Percentiles rank a stretch among this genome's conserved stretches.
phyloP scores from a whole-genome alignment of 2,797 vertebrate species.

The Busarellus nigricollis region DNA sequence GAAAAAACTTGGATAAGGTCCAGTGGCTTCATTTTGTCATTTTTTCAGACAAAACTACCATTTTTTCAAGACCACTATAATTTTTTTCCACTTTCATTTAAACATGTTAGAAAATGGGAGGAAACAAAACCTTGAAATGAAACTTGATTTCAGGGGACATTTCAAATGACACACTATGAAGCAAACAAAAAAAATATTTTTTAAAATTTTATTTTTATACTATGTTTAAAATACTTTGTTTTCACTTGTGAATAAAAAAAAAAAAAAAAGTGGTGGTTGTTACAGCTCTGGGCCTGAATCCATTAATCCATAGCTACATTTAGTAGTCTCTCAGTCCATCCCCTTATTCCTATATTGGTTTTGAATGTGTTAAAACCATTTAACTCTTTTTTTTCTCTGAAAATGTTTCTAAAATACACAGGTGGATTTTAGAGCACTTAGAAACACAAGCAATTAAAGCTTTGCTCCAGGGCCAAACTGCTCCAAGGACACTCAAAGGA shows the following conservation, averaged over 20 bases:
- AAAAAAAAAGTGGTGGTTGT: not conserved
- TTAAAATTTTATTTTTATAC: not conserved
- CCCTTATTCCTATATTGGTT: not conserved
- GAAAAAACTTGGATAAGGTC: accelerated
- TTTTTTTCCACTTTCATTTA: not conserved
- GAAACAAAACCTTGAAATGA: not conserved
- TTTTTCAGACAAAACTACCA: not conserved
- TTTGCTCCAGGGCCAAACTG: not conserved
- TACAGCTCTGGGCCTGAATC: not conserved
- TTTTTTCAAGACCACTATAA: not conserved
- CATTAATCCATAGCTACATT: not conserved
- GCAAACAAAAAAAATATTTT: not conserved
- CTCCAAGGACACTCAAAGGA: not conserved
- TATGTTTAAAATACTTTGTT: not conserved
- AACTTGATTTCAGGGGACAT: not conserved
- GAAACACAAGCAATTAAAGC: conserved; percentile 20
- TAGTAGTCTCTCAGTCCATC: not conserved
- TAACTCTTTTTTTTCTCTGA: not conserved
- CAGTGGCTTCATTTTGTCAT: not conserved
- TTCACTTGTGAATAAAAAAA: not conserved
- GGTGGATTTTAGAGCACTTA: conserved; percentile 41
- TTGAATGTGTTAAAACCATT: conserved; percentile 11
- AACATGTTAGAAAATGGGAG: not conserved
- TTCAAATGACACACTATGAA: not conserved
- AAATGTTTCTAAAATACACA: not conserved